phyloP scores from a whole-genome alignment of 1,140 invertebrate species.

The Probaryconus sp. region DNA sequence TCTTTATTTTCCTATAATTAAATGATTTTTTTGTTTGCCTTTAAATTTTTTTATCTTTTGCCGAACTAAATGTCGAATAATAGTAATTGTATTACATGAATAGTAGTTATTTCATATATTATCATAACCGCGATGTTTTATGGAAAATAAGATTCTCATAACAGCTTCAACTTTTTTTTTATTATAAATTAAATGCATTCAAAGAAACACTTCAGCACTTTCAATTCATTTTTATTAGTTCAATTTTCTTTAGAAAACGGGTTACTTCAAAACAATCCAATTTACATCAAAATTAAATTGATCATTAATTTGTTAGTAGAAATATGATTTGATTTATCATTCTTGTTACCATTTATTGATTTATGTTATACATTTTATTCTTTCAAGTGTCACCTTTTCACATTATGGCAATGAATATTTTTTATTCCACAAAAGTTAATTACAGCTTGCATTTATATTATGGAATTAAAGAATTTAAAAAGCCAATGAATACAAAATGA shows the following conservation, averaged over 20 bases:
- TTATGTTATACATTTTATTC: no score
- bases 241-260: conserved; percentile 15
- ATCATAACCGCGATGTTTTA: no score
- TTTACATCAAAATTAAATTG: conserved; percentile 12
- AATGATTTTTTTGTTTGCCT: no score
- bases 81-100: no score
- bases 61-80: no score
- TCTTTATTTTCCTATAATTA: no score
- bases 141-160: no score
- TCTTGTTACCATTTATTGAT: background rate
- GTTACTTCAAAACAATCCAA: conserved; percentile 18
- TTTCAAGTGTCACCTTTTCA: no score
- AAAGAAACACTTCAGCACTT: background rate
- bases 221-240: conserved; percentile 25
- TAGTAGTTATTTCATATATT: no score
- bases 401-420: no score
- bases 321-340: background rate
- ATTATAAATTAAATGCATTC: background rate
- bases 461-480: conserved; percentile 1
- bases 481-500: conserved; percentile 12
- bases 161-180: no score
- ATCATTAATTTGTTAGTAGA: background rate
- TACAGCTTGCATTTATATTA: conserved; percentile 3
- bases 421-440: background rate
- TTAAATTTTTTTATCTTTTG: no score